Evolutionary conservation across 1,140 invertebrate species (phyloP), one percentile per base, ranked within the genome.

Genomic region (Amphibalanus amphitrite): DNA sequence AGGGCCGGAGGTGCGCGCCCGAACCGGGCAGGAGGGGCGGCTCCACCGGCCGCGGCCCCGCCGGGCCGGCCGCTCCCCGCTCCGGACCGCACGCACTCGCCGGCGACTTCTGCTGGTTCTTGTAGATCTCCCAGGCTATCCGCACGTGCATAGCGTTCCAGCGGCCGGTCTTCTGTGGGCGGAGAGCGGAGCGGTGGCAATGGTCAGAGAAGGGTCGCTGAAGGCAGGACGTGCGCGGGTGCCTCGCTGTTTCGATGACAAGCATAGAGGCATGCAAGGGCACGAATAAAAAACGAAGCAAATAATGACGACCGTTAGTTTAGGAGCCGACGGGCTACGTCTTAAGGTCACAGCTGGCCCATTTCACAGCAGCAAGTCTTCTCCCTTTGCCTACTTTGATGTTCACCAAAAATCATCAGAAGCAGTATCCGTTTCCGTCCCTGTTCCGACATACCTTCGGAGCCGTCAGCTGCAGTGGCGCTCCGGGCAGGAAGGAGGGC

Each of bases 111-210:
- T 89, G 89, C 79, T 97, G 94, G 78, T 97, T 91, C 78, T 93
- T 90, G 81, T 96, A 96, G 74, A 98, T 97, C 80, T 97, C 93
- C 94, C 94, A 97, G 29, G 95, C 94, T 74, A 98, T 93, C 67
- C 92, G 84, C 0, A 97, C 95, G 80, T 98, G 95, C 90, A 97
- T 97, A 4, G 93, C 92, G 82, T 96, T 97, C 95, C 95, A 98
- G 77, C 93, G 93, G 72, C 94, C 94, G 77, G 89, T 88, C 87
- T 98, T 97, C 93, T 97, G 81, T 26, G 76, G 74, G 73, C 68
- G 71, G 69, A 72, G 75, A 38, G 38, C 47, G 10, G 47, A 13
- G 6, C 10, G 6, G 6, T 20, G 47, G 1, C 47, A 20, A 59
- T 20, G 23, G 10, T 3, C 47, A 59, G 6, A 20, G 47, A 8